Evolutionary conservation across 2,113 vertebrate genomes (phyloP).

Genomic region (Vireo altiloquus): DNA sequence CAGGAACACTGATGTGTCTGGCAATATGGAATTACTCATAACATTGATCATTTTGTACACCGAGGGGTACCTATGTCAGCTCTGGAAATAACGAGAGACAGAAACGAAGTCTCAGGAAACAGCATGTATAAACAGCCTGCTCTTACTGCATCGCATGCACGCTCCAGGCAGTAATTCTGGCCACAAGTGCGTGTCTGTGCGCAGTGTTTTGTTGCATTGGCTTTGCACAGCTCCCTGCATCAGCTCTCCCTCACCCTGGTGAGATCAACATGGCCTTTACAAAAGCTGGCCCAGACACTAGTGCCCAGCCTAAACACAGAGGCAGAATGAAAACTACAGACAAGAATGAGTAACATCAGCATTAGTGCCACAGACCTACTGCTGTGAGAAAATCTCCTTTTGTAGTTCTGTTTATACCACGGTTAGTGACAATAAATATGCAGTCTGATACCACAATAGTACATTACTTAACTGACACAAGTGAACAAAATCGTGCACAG

Average conservation of each 20-base stretch:
- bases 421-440: not conserved
- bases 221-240: not conserved
- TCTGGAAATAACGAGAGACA: not conserved
- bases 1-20: not conserved
- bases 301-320: not conserved
- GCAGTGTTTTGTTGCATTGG: accelerated
- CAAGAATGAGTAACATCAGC: not conserved
- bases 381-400: not conserved
- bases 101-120: not conserved
- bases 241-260: not conserved
- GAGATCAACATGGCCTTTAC: not conserved
- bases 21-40: not conserved
- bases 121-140: not conserved
- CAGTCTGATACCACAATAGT: not conserved
- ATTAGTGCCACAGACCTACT: not conserved
- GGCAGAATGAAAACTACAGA: not conserved
- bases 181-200: accelerated
- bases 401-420: not conserved
- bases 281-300: not conserved
- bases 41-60: not conserved
- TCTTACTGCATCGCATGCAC: not conserved
- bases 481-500: not conserved
- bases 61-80: accelerated
- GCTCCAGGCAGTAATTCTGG: not conserved
- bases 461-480: accelerated